Evolutionary conservation across 2,797 vertebrate genomes (phyloP), one percentile per base, ranked within the genome.

Genomic region (Buphagus erythrorhynchus): DNA sequence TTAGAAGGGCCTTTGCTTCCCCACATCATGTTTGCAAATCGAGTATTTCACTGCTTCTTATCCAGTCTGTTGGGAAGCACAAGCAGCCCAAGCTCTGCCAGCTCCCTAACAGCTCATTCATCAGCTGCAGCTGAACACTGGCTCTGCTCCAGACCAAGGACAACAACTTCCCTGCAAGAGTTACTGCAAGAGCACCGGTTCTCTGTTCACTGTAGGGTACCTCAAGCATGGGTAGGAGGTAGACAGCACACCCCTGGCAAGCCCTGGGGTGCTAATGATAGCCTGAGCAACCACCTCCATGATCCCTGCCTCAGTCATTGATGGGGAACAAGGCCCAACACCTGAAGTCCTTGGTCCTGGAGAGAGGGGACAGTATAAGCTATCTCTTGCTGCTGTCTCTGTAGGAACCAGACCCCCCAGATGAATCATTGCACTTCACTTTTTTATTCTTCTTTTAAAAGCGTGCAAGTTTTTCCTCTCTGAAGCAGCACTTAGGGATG

Each of bases 211-310:
- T 26, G 3, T 4, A 25, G 24, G 13, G 7, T 28, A 63, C 22
- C 4, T 54, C 31, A 65, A 21, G 26, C 3, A 8, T 9, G 22
- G 29, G 10, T 20, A 17, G 20, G n/a, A 51, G 25, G 16, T 21
- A 18, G 40, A 42, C 67, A 59, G 42, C 22, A 58, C 2, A 7
- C 38, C 40, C 36, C 28, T 45, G 42, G 17, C 3, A 7, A 67
- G 19, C 3, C 9, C 49, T 3, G 1, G 17, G 16, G 16, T 42
- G 20, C 40, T n/a, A 11, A 1, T 10, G 13, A n/a, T 15, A 2
- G 10, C 40, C 63, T 69, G 43, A 52, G 26, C 19, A 68, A 22
- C 18, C 16, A 52, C 13, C 26, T 63, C 28, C 24, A 4, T n/a
- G 16, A 12, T 67, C 28, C 29, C 26, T 51, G 35, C n/a, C n/a